Evolutionary conservation across 1,140 invertebrate genomes (phyloP).

Genomic region (Brachionus plicatilis): DNA sequence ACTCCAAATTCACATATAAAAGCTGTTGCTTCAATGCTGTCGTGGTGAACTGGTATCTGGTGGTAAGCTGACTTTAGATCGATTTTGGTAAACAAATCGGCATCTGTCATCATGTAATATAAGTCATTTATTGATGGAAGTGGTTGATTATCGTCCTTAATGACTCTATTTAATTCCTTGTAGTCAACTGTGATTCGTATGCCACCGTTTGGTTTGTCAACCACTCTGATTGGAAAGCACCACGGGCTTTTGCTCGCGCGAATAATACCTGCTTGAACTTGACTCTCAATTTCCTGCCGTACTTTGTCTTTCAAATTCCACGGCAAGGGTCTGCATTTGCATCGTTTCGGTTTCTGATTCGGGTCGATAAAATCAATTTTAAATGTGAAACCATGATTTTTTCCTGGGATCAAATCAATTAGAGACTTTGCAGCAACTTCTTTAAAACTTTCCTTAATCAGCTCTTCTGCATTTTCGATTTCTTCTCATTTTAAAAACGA

Average conservation of each 20-base stretch:
- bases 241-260: slow-evolving; percentile 41
- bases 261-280: slow-evolving; percentile 38
- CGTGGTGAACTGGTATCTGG: not conserved
- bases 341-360: not conserved
- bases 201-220: slow-evolving; percentile 35
- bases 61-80: not conserved
- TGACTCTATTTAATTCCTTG: not conserved
- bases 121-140: not conserved
- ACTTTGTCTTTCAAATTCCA: not conserved
- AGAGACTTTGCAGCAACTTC: not conserved
- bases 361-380: slow-evolving; percentile 3
- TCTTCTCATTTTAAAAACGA: not conserved
- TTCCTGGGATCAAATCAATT: not conserved
- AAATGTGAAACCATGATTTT: slow-evolving; percentile 11
- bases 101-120: slow-evolving; percentile 16
- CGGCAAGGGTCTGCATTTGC: not conserved
- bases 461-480: not conserved
- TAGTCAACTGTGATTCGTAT: slow-evolving; percentile 13
- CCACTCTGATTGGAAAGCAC: slow-evolving; percentile 44
- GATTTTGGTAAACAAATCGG: not conserved
- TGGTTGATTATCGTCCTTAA: not conserved
- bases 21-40: not conserved
- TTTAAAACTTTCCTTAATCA: not conserved
- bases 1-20: not conserved
- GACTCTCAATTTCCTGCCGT: not conserved